Conservation (phyloP, 2,797 vertebrate species). For the Tinamus major region DNA sequence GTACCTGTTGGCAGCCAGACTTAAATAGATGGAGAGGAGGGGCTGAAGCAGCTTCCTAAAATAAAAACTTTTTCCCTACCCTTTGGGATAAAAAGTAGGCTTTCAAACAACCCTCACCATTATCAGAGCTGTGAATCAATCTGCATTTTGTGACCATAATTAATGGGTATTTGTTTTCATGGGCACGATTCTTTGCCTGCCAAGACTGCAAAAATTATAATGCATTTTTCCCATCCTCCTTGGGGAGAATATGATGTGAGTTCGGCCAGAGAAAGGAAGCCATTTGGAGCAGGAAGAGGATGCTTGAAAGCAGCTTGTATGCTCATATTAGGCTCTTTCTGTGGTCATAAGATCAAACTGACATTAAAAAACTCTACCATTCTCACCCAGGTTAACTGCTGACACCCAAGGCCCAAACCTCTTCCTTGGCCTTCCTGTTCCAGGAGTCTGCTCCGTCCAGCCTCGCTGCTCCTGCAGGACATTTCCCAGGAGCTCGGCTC, state of each 20-base stretch:
- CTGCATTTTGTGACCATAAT: constrained; percentile 14
- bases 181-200: constrained; percentile 36
- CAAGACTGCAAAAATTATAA: constrained; percentile 31
- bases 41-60: not conserved
- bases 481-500: not conserved
- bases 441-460: not conserved
- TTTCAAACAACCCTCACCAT: not conserved
- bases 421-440: not conserved
- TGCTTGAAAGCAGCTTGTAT: constrained; percentile 26
- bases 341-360: not conserved
- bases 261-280: constrained; percentile 47
- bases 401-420: not conserved
- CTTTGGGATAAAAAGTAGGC: not conserved
- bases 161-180: constrained; percentile 26
- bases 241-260: constrained; percentile 25
- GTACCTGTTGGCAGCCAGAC: constrained; percentile 30
- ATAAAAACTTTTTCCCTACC: not conserved
- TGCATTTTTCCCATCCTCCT: constrained; percentile 11
- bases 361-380: not conserved
- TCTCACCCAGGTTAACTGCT: not conserved
- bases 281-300: constrained; percentile 76
- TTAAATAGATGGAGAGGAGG: not conserved
- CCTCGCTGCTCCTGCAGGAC: not conserved
- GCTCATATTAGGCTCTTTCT: not conserved
- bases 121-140: constrained; percentile 7